Evolutionary conservation across 1,140 invertebrate species (phyloP).

Genomic region (Caerostris extrusa): DNA sequence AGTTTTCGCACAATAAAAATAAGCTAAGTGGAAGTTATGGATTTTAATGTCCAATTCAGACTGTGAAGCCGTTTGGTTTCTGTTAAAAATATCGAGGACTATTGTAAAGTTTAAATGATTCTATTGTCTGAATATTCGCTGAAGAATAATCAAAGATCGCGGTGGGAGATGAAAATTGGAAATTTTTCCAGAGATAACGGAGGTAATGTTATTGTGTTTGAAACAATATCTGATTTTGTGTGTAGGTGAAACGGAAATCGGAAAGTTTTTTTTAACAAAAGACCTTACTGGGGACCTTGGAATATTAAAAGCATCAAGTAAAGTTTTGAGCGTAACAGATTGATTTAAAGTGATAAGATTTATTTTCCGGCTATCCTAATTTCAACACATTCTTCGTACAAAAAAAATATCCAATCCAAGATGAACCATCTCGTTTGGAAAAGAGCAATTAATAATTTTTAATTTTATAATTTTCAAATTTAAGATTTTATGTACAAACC

Average conservation of each 20-base stretch:
- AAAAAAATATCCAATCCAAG: too few species aligned
- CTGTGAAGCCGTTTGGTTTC: neutral
- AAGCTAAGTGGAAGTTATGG: conserved; percentile 3
- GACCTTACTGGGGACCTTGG: neutral
- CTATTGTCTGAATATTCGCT: neutral
- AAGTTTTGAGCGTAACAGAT: neutral
- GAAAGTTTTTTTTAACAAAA: neutral
- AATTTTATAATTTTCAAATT: too few species aligned
- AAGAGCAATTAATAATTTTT: too few species aligned
- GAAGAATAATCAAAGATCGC: neutral
- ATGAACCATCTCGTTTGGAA: too few species aligned
- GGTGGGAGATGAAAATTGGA: neutral
- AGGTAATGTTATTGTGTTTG: neutral
- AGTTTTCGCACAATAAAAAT: conserved; percentile 29
- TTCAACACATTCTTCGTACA: too few species aligned
- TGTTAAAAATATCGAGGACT: neutral
- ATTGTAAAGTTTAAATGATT: conserved; percentile 28
- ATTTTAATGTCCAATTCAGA: neutral
- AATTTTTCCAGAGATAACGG: neutral
- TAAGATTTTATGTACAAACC: too few species aligned
- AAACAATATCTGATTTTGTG: conserved; percentile 41
- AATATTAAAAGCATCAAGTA: neutral
- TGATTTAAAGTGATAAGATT: neutral
- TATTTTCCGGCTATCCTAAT: too few species aligned
- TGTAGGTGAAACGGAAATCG: neutral